These are phyloP conservation scores for Drosophila engyochracea DNA, from an alignment of 2,888 invertebrate species.

Conservation along the genomic window DNA sequence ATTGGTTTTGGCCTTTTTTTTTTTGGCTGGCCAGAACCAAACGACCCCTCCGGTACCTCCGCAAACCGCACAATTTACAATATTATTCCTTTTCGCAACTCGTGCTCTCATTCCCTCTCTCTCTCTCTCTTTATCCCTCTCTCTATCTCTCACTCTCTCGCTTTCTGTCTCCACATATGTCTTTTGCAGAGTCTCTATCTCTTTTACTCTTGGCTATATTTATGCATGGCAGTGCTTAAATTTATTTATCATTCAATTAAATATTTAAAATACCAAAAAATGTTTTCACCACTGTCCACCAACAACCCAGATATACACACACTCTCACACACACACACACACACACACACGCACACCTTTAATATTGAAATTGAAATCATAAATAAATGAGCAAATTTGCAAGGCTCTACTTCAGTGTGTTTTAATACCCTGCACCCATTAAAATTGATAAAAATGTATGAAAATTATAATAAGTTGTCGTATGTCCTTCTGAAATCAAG, in stretches of 20 bases:
- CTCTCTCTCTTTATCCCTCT: not conserved
- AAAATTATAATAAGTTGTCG: not conserved
- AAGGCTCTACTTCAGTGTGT: constrained; percentile 13
- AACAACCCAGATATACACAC: constrained; percentile 24
- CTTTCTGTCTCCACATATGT: constrained; percentile 2
- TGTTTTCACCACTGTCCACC: constrained; percentile 73
- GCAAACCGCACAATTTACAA: constrained; percentile 52
- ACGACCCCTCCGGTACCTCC: constrained; percentile 28
- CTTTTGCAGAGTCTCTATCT: constrained; percentile 25
- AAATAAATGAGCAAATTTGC: constrained; percentile 80
- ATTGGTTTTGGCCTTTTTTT: constrained; percentile 48
- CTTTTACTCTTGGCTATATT: constrained; percentile 38
- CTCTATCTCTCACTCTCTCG: not conserved
- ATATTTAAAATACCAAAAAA: constrained; percentile 82
- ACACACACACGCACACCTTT: constrained; percentile 63
- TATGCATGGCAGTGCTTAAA: constrained; percentile 62
- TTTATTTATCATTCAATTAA: constrained; percentile 83
- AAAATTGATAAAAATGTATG: not conserved
- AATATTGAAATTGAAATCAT: constrained; percentile 82
- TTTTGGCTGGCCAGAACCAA: constrained; percentile 28
- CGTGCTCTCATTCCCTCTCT: not conserved
- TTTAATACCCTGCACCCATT: not conserved
- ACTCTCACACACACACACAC: constrained; percentile 5
- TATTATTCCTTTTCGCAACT: constrained; percentile 32
- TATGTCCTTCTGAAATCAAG: not conserved